phyloP scores from a whole-genome alignment of 2,797 vertebrate genomes.

The Danio jaintianensis region DNA sequence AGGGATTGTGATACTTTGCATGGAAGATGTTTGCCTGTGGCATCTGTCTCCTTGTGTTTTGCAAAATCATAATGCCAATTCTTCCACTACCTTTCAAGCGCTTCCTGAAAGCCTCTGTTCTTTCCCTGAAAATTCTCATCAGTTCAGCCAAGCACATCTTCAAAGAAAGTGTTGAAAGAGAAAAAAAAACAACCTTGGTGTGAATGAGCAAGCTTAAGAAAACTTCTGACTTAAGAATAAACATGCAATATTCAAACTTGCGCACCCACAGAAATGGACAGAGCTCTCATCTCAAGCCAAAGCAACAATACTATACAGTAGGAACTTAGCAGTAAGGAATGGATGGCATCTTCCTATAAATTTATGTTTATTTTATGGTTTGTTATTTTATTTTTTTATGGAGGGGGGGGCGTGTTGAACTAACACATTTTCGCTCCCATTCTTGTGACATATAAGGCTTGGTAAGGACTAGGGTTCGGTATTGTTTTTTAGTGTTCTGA shows the following conservation, averaged over 20 bases:
- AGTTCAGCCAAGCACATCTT: conserved; percentile 75
- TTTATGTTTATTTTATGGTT: too few relatives aligned
- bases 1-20: conserved; percentile 68
- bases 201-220: conserved; percentile 47
- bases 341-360: neutral
- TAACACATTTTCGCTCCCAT: too few relatives aligned
- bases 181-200: conserved; percentile 33
- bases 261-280: neutral
- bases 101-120: conserved; percentile 70
- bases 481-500: too few relatives aligned
- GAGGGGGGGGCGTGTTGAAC: too few relatives aligned
- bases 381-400: too few relatives aligned
- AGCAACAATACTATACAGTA: conserved; percentile 13
- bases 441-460: too few relatives aligned
- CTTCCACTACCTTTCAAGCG: conserved; percentile 70
- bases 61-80: conserved; percentile 68
- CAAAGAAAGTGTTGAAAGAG: conserved; percentile 62
- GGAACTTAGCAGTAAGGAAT: neutral
- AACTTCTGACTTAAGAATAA: conserved; percentile 12
- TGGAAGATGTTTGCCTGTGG: conserved; percentile 56
- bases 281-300: conserved; percentile 1
- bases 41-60: conserved; percentile 64
- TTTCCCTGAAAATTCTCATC: conserved; percentile 73
- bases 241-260: neutral
- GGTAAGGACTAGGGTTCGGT: too few relatives aligned